Percentiles rank a stretch among this genome's conserved stretches.
These are phyloP conservation scores for Fragum fragum DNA, from an alignment of 2,888 invertebrate species.

Conservation along the genomic window DNA sequence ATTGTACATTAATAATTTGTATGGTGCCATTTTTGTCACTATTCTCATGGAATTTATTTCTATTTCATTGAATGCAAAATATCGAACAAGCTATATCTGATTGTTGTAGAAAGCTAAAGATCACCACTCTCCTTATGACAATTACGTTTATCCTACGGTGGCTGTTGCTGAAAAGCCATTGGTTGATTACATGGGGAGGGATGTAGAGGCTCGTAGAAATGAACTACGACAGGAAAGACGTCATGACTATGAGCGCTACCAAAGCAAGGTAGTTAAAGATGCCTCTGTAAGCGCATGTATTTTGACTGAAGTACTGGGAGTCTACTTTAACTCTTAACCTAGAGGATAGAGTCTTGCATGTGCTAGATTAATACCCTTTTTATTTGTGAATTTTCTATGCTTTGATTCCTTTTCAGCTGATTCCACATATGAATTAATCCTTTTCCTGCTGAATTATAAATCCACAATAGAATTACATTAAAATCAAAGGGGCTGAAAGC, in stretches of 20 bases:
- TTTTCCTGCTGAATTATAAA: too few relatives aligned
- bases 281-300: conserved; percentile 7
- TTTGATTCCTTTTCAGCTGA: too few relatives aligned
- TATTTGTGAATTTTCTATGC: background rate
- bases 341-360: conserved; percentile 19
- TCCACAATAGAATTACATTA: too few relatives aligned
- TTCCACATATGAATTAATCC: too few relatives aligned
- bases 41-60: too few relatives aligned
- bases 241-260: conserved; percentile 56
- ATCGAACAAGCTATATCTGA: background rate
- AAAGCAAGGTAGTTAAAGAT: conserved; percentile 53
- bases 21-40: too few relatives aligned
- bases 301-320: background rate
- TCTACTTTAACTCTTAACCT: background rate
- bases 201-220: conserved; percentile 43
- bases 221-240: conserved; percentile 50
- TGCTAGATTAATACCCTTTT: background rate
- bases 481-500: too few relatives aligned
- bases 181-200: conserved; percentile 62
- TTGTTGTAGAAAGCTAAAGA: conserved; percentile 23
- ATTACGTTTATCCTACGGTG: conserved; percentile 60
- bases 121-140: conserved; percentile 57
- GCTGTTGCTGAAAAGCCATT: conserved; percentile 63
- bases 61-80: too few relatives aligned
- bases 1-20: too few relatives aligned